phyloP scores from a whole-genome alignment of 2,113 vertebrate genomes.

The Python bivittatus region DNA sequence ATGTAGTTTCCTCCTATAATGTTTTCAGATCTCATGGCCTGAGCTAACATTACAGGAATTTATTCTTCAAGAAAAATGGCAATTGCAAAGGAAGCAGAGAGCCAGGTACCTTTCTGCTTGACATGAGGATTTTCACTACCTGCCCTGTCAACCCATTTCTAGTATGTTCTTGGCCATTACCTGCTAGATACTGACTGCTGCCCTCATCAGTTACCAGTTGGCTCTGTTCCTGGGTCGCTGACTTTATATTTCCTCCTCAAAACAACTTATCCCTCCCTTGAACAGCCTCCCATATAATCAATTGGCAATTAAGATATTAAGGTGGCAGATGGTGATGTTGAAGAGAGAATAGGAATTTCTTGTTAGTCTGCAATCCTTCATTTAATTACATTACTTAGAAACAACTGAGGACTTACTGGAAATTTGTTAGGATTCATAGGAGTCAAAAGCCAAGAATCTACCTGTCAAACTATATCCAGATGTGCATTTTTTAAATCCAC shows the following conservation, averaged over 20 bases:
- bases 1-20: too few relatives aligned
- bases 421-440: not conserved
- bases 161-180: not conserved
- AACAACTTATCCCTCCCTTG: not conserved
- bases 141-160: not conserved
- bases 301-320: not conserved
- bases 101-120: not conserved
- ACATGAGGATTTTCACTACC: not conserved
- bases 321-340: not conserved
- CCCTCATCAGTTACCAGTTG: not conserved
- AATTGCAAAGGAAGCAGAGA: not conserved
- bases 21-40: not conserved
- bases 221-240: not conserved
- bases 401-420: not conserved
- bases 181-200: not conserved
- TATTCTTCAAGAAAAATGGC: not conserved
- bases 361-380: not conserved
- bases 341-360: not conserved
- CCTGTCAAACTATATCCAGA: too few relatives aligned
- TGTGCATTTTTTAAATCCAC: too few relatives aligned
- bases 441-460: too few relatives aligned
- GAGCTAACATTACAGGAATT: not conserved
- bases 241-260: not conserved
- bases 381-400: not conserved
- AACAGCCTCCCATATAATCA: not conserved